Evolutionary conservation across 2,888 invertebrate genomes (phyloP), one percentile per base, ranked within the genome.

Genomic region (Chironomus riparius): DNA sequence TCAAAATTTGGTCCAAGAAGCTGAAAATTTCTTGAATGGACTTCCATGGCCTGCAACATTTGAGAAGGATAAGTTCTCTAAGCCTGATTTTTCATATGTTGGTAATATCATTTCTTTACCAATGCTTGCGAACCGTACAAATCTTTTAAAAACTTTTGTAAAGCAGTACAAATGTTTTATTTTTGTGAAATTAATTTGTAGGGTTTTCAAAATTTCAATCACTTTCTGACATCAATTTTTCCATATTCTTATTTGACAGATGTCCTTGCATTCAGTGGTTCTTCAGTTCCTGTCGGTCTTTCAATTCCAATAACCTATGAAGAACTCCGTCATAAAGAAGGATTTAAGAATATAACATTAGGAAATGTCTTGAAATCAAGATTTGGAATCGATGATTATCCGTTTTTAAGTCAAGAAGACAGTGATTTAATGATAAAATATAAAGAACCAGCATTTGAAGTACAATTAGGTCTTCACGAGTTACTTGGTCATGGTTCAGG

Each of bases 261-360:
- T 85, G 94, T 98, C 0, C 85, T 98, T 5, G 91, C 95, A 0
- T 98, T 96, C 85, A 91, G 94, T 1, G 93, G 94, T 10, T 94
- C 95, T 80, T 95, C 94, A 15, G 94, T 98, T 77, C 98, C 98
- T 0, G 92, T 94, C 75, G 98, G 98, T 77, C 98, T 98, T 79
- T 98, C 97, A 84, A 98, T 98, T 85, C 98, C 98, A 38, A 98
- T 98, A 83, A 98, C 95, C 95, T 95, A 98, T 86, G 97, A 98
- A 82, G 97, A 97, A 81, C 97, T 98, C 79, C 90, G 97, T 15
- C 97, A 98, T 82, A 89, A 90, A 78, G 96, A 97, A 84, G 98
- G 98, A 0, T 98, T 98, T 83, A 98, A 98, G 83, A 98, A 98
- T 83, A 98, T 98, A 0, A 97, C 97, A 0, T 85, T 98, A n/a